phyloP scores from a whole-genome alignment of 2,888 invertebrate species.

The Pteria penguin region DNA sequence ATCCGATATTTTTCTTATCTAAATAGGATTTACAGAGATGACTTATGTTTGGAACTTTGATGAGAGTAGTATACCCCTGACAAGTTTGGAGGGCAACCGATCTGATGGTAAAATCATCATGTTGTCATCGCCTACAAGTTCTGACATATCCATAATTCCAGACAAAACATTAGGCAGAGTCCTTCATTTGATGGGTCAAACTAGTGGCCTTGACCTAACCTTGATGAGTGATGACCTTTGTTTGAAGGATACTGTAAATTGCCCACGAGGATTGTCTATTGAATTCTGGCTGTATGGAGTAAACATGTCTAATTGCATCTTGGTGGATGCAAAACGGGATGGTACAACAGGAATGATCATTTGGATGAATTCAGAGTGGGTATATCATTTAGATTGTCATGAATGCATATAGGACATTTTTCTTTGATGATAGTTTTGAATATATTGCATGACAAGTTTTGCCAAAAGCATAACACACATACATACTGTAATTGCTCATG shows the following conservation, averaged over 20 bases:
- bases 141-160: not conserved
- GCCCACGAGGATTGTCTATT: constrained; percentile 13
- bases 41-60: not conserved
- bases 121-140: not conserved
- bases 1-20: not conserved
- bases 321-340: constrained; percentile 18
- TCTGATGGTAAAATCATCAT: not conserved
- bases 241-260: constrained; percentile 10
- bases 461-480: no score
- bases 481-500: no score
- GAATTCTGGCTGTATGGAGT: constrained; percentile 14
- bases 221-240: constrained; percentile 12
- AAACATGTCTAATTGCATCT: constrained; percentile 25
- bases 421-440: no score
- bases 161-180: constrained; percentile 15
- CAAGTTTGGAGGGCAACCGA: not conserved
- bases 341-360: constrained; percentile 32
- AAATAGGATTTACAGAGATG: not conserved
- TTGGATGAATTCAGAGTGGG: not conserved
- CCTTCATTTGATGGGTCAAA: not conserved
- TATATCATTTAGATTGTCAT: no score
- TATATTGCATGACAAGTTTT: no score
- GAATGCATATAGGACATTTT: no score
- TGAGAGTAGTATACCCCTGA: not conserved
- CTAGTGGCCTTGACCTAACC: not conserved